phyloP scores from a whole-genome alignment of 2,888 invertebrate species.

The Chymomyza caudatula region DNA sequence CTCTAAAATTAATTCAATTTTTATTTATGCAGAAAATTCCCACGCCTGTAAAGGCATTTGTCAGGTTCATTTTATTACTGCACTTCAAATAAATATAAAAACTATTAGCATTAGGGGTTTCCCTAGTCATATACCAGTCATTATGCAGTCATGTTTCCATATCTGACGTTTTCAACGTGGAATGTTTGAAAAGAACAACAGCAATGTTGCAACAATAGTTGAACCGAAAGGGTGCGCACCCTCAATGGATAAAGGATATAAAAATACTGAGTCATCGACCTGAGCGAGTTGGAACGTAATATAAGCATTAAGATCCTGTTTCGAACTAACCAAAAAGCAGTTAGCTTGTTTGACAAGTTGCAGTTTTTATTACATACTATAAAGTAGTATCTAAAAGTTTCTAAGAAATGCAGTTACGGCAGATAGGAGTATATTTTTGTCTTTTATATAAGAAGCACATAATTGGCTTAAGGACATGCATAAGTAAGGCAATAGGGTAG shows the following conservation, averaged over 20 bases:
- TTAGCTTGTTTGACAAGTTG: background rate
- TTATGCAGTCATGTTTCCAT: constrained; percentile 19
- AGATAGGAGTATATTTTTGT: background rate
- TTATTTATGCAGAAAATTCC: constrained; percentile 24
- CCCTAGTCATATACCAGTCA: constrained; percentile 18
- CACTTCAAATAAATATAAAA: constrained; percentile 14
- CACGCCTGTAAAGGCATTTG: constrained; percentile 60
- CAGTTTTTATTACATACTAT: too few species aligned
- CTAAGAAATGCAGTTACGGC: too few species aligned
- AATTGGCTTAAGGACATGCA: background rate
- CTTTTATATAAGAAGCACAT: background rate
- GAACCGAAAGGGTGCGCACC: constrained; percentile 49
- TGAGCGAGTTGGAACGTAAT: background rate
- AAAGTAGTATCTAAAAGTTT: too few species aligned
- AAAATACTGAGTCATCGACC: constrained; percentile 58
- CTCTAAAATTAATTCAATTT: background rate
- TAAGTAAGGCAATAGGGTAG: background rate
- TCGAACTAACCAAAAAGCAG: background rate
- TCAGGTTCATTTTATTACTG: constrained; percentile 24
- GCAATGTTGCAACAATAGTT: constrained; percentile 7
- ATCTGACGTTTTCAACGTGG: constrained; percentile 37
- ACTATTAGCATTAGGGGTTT: constrained; percentile 24
- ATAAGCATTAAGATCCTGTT: background rate
- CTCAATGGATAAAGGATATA: constrained; percentile 21
- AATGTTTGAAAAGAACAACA: constrained; percentile 24